Evolutionary conservation across 2,797 vertebrate species (phyloP), one percentile per base, ranked within the genome.

Genomic region (Hoplostethus atlanticus): DNA sequence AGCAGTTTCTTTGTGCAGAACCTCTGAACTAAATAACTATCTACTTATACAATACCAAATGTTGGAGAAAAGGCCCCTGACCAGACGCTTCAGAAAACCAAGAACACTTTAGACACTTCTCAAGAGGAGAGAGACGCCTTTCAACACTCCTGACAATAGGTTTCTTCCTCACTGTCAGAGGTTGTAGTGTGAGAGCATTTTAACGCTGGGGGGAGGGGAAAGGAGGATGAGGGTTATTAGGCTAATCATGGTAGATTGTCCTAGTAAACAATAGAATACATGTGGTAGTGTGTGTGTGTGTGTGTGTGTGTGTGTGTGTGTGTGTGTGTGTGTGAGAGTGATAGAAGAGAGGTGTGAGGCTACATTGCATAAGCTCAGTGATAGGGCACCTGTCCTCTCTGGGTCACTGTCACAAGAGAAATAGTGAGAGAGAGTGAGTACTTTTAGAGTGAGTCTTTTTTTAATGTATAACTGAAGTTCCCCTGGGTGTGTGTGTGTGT

Each of bases 161-260:
- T 62, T 64, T 67, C 16, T 67, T 59, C 68, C 47, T 60, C 63
- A 55, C 56, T 76, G 79, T 79, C 69, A 74, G 79, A 74, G 48
- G 78, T 53, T 78, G 71, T 0, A 38, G 80, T 74, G 81, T 78
- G 84, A 87, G 74, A 59, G 68, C 36, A 42, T 77, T 57, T 73
- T 59, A 25, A 69, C 3, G 51, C 60, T 2, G 6, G 71, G 78
- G 79, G 79, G 84, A 50, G 40, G 84, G 64, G 57, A 17, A 34
- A 4, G 28, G 36, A 50, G 59, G 62, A 53, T 16, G 47, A 34
- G 61, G 72, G 66, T 72, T 71, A 79, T 76, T 61, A 52, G 76
- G 81, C 65, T 83, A 77, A 87, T 86, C 77, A 76, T 79, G 64
- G 67, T 60, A 48, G 69, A 71, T 64, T 59, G 38, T 76, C 71